Percentiles rank a stretch among this genome's conserved stretches.
These are phyloP conservation scores for Chorisops tibialis DNA, from an alignment of 2,888 invertebrate genomes.

Conservation along the genomic window DNA sequence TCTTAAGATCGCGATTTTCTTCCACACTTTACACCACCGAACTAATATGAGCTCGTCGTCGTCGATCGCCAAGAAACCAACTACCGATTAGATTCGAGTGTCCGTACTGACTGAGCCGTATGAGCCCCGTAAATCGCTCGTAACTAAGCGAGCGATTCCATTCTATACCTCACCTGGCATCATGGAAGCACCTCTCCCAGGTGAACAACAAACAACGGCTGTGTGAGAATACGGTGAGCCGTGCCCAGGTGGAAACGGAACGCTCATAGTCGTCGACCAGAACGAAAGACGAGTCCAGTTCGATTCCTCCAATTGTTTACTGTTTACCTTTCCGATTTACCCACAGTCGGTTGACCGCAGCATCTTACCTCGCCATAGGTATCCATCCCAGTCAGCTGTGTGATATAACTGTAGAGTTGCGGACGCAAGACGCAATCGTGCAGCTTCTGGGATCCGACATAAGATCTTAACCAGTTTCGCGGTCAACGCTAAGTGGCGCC, in stretches of 20 bases:
- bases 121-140: too few relatives aligned
- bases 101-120: neutral
- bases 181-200: neutral
- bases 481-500: too few relatives aligned
- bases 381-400: too few relatives aligned
- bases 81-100: slow-evolving; percentile 3
- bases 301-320: neutral
- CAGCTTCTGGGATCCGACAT: too few relatives aligned
- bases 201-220: neutral
- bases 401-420: too few relatives aligned
- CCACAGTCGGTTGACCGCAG: neutral
- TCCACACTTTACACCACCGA: neutral
- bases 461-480: too few relatives aligned
- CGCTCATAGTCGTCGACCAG: neutral
- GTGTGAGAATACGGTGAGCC: neutral
- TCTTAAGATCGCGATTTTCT: neutral
- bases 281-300: neutral
- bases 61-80: too few relatives aligned
- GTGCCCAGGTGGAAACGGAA: slow-evolving; percentile 6
- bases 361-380: too few relatives aligned
- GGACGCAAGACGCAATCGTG: too few relatives aligned
- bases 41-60: neutral
- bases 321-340: slow-evolving; percentile 13
- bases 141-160: neutral
- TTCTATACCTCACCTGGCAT: neutral